Evolutionary conservation across 2,797 vertebrate species (phyloP), one percentile per base, ranked within the genome.

Genomic region (Hapalemur alaotrensis): DNA sequence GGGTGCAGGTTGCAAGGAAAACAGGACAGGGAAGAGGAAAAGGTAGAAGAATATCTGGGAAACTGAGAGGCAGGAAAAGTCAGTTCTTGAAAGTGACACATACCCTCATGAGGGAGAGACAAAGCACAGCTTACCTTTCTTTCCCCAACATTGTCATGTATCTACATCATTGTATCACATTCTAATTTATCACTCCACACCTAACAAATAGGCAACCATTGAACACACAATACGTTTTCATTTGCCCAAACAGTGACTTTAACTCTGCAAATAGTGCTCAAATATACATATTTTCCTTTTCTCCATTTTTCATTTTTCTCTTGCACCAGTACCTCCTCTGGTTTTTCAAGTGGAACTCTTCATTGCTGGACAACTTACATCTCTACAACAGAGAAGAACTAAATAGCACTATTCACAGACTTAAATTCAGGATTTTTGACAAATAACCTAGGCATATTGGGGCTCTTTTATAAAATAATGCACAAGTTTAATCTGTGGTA

Each of bases 211-310:
- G n/a, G 67, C 63, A 93, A 65, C 18, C 8, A 48, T 9, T 76
- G 25, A 88, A 67, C 38, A 84, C 12, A 52, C 20, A 78, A 30
- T 38, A n/a, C 18, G 41, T 17, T 92, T 73, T 52, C 57, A 48
- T 75, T 95, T 85, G 48, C 32, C 54, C 32, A 63, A 84, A 86
- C n/a, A 95, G 52, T 91, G 65, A 76, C 65, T 95, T 89, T 57
- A 81, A 43, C n/a, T 86, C 35, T 69, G 83, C 32, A 67, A 78
- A 67, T 22, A 65, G 4, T 83, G 13, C 7, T 61, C 65, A 96
- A 95, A 92, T 81, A 50, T 25, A 67, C 52, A 61, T 89, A 54
- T 3, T 93, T 96, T 93, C 43, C 67, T 93, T 84, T 89, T 93
- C 50, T 93, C n/a, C 14, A 23, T 70, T 91, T 95, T 72, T 91